These are phyloP conservation scores for Leptopilina myrica DNA, from an alignment of 2,888 invertebrate genomes.

Conservation along the genomic window DNA sequence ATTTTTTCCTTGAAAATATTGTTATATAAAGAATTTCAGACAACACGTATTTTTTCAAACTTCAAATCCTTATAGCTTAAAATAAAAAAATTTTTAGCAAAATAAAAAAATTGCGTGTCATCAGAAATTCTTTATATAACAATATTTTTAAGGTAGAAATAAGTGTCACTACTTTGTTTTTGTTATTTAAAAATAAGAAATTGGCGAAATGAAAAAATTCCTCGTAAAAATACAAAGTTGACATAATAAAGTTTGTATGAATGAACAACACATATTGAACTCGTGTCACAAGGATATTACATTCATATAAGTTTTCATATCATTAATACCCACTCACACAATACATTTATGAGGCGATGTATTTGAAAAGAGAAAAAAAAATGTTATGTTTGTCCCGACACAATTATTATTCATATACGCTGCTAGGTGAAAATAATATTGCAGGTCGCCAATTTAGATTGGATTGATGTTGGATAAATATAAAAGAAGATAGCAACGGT, in stretches of 20 bases:
- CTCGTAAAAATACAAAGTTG: too few relatives aligned
- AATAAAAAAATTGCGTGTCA: too few relatives aligned
- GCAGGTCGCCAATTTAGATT: slow-evolving; percentile 12
- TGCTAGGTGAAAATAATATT: slow-evolving; percentile 2
- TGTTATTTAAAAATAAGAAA: too few relatives aligned
- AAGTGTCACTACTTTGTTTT: too few relatives aligned
- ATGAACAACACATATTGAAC: not conserved
- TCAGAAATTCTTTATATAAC: too few relatives aligned
- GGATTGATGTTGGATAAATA: slow-evolving; percentile 20
- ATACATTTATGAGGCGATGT: not conserved
- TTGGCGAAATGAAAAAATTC: too few relatives aligned
- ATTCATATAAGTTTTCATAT: slow-evolving; percentile 1
- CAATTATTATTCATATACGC: slow-evolving; percentile 14
- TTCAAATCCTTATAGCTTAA: too few relatives aligned
- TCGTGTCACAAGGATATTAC: not conserved
- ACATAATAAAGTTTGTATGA: not conserved
- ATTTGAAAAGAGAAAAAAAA: not conserved
- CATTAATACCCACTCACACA: not conserved
- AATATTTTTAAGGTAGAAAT: too few relatives aligned
- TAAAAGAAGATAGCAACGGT: slow-evolving; percentile 18
- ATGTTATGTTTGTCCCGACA: not conserved
- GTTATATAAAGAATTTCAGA: too few relatives aligned
- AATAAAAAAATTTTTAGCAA: too few relatives aligned
- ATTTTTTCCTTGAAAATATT: too few relatives aligned
- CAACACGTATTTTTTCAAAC: too few relatives aligned